Conservation (phyloP, 1,140 invertebrate genomes). For the Conopomorpha cramerella region DNA sequence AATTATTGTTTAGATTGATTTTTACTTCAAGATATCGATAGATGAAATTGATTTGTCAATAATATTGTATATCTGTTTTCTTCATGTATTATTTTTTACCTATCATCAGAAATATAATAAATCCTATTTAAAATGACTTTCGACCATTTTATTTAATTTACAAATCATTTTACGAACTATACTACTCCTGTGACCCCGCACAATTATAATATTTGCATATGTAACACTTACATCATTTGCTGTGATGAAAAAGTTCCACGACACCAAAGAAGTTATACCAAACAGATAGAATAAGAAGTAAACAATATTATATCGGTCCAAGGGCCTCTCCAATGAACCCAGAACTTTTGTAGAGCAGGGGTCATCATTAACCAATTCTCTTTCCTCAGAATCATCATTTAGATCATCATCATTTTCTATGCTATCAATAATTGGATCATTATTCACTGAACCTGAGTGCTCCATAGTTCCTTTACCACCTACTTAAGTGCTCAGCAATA, state of each 20-base stretch:
- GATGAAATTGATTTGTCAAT: too few species aligned
- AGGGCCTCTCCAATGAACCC: constrained; percentile 51
- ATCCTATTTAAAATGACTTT: too few species aligned
- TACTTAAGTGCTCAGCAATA: too few species aligned
- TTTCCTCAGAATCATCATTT: constrained; percentile 42
- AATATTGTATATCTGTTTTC: too few species aligned
- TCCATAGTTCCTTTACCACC: constrained; percentile 26
- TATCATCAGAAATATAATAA: too few species aligned
- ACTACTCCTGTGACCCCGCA: too few species aligned
- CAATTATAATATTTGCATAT: too few species aligned
- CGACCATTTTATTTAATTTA: too few species aligned
- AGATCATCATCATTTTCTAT: constrained; percentile 45
- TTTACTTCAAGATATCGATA: too few species aligned
- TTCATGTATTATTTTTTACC: too few species aligned
- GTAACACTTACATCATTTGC: constrained; percentile 90
- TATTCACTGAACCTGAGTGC: constrained; percentile 38
- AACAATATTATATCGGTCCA: constrained; percentile 66
- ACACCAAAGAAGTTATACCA: constrained; percentile 86
- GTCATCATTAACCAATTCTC: constrained; percentile 39
- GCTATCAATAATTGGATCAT: constrained; percentile 24
- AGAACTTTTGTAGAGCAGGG: constrained; percentile 44
- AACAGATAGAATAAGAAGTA: constrained; percentile 89
- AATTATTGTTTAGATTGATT: too few species aligned
- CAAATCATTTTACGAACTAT: too few species aligned
- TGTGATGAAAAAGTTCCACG: constrained; percentile 96